Percentiles rank a stretch among this genome's conserved stretches.
phyloP scores from a whole-genome alignment of 1,140 invertebrate species.

The Apolygus lucorum region DNA sequence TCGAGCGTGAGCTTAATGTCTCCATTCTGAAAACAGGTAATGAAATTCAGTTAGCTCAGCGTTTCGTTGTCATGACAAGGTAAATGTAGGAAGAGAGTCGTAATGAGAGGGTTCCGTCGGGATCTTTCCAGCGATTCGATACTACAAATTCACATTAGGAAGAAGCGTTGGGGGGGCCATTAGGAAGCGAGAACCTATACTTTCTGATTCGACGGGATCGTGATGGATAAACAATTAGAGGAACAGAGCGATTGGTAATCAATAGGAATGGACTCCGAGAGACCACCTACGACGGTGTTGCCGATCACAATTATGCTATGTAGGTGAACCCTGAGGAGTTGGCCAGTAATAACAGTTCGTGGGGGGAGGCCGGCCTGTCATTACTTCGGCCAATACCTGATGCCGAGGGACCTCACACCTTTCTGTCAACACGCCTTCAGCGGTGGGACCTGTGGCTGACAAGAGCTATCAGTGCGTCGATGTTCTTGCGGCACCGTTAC shows the following conservation, averaged over 20 bases:
- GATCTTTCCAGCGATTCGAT: background rate
- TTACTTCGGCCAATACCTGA: slow-evolving; percentile 6
- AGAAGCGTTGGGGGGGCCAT: background rate
- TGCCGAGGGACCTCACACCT: slow-evolving; percentile 2
- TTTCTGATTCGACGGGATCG: slow-evolving; percentile 4
- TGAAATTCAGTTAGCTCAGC: background rate
- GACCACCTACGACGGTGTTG: slow-evolving; percentile 3
- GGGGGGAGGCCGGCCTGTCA: background rate
- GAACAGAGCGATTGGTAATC: background rate
- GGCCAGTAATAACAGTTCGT: background rate
- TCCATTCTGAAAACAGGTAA: background rate
- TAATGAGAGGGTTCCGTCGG: background rate
- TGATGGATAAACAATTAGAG: slow-evolving; percentile 11
- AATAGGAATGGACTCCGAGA: background rate
- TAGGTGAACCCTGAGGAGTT: background rate
- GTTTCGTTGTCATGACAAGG: background rate
- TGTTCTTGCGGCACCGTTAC: no score
- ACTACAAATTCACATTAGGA: slow-evolving; percentile 9
- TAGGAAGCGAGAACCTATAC: slow-evolving; percentile 8
- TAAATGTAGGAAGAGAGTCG: background rate
- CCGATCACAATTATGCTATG: slow-evolving; percentile 10
- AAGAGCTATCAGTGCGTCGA: no score
- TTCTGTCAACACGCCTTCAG: slow-evolving; percentile 9
- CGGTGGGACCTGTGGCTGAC: no score
- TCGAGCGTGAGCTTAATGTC: background rate